Evolutionary conservation across 1,140 invertebrate species (phyloP), one percentile per base, ranked within the genome.

Genomic region (Protaetia brevitarsis): DNA sequence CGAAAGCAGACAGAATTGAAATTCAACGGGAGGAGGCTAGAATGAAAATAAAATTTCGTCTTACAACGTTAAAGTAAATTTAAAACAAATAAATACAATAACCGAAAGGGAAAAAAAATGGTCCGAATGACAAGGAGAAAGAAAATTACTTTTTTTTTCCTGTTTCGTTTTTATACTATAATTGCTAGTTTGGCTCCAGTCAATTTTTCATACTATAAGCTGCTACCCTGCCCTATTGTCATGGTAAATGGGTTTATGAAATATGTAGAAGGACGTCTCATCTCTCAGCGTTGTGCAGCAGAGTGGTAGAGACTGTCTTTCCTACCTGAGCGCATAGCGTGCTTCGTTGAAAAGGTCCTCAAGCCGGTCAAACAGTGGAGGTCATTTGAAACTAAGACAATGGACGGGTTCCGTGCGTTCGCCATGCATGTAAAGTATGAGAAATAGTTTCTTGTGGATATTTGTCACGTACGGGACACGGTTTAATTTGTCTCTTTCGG

Each of bases 241-340:
- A 64, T 64, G 63, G 63, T 64, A 64, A 64, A 64, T 28, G 37
- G 37, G 41, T 13, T n/a, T 64, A 64, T 64, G 63, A 64, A 64
- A 64, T 64, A 64, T 64, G 63, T 41, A 51, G 45, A 28, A 57
- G 36, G 36, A 21, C 23, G 63, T 21, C n/a, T n/a, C n/a, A n/a
- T n/a, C n/a, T n/a, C n/a, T n/a, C n/a, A n/a, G n/a, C n/a, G n/a
- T n/a, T n/a, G n/a, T n/a, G n/a, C n/a, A n/a, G n/a, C n/a, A n/a
- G n/a, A n/a, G n/a, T n/a, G n/a, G n/a, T n/a, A n/a, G n/a, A n/a
- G n/a, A n/a, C n/a, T n/a, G n/a, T n/a, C n/a, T n/a, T n/a, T n/a
- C n/a, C n/a, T n/a, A n/a, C n/a, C n/a, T n/a, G n/a, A n/a, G n/a
- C n/a, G n/a, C n/a, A n/a, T n/a, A n/a, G n/a, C n/a, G n/a, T n/a